Evolutionary conservation across 2,113 vertebrate genomes (phyloP).

Genomic region (Ochotona curzoniae): DNA sequence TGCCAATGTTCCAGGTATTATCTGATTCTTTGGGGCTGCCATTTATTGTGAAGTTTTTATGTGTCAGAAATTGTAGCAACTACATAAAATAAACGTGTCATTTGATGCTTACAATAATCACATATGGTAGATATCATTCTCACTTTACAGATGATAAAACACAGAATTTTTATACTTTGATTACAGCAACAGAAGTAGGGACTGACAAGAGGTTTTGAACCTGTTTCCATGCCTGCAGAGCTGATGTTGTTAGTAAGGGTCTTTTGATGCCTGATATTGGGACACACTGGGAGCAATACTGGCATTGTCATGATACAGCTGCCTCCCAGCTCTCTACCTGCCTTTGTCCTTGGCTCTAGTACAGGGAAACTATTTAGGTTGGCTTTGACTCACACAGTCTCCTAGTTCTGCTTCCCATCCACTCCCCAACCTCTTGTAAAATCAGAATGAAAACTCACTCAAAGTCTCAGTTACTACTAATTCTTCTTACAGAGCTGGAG

Average conservation of each 20-base stretch:
- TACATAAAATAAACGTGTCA: neutral
- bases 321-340: neutral
- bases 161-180: neutral
- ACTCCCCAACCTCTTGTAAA: neutral
- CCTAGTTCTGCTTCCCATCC: neutral
- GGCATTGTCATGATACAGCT: neutral
- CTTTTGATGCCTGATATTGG: neutral
- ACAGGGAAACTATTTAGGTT: neutral
- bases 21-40: neutral
- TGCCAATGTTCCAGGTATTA: neutral
- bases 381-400: neutral
- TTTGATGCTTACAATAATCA: neutral
- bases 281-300: neutral
- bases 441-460: neutral
- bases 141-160: slow-evolving; percentile 25
- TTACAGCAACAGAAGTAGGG: neutral
- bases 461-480: neutral
- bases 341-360: neutral
- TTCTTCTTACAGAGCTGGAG: neutral
- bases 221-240: neutral
- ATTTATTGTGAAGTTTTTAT: neutral
- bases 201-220: neutral
- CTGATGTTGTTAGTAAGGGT: neutral
- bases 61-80: neutral
- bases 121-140: neutral